These are phyloP conservation scores for Anastrepha ludens DNA, from an alignment of 1,140 invertebrate species.

Conservation along the genomic window DNA sequence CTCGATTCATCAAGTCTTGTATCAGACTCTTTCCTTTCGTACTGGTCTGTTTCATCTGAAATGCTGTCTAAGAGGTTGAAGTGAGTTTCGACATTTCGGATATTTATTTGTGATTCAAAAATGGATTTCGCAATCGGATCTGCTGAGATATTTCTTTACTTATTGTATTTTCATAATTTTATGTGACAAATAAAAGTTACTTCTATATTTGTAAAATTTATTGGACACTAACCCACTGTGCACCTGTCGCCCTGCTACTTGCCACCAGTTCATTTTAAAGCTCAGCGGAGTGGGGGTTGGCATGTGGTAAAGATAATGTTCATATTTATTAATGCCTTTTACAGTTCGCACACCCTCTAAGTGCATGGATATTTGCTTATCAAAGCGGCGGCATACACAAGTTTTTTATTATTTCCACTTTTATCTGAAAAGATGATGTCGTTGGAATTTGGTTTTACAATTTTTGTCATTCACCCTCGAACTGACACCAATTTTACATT, in stretches of 20 bases:
- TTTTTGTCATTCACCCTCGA: background rate
- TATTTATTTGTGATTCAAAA: no score
- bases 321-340: conserved; percentile 54
- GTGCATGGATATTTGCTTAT: conserved; percentile 26
- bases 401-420: background rate
- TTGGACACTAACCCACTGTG: background rate
- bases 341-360: conserved; percentile 43
- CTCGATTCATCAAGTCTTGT: no score
- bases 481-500: conserved; percentile 12
- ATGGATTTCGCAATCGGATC: no score
- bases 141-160: no score
- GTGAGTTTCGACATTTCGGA: no score
- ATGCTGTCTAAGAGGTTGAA: no score
- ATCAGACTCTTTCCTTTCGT: no score
- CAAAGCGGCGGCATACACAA: conserved; percentile 42
- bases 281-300: background rate
- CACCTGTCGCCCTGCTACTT: background rate
- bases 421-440: conserved; percentile 29
- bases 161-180: no score
- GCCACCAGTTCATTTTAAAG: background rate
- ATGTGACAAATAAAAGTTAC: no score
- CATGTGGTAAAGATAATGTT: conserved; percentile 46
- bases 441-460: background rate
- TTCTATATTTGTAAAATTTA: no score
- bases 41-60: no score